A percentile compares a stretch with the other conserved stretches of the same genome.
Evolutionary conservation across 1,140 invertebrate species (phyloP).

Genomic region (Drosophila trapezifrons): DNA sequence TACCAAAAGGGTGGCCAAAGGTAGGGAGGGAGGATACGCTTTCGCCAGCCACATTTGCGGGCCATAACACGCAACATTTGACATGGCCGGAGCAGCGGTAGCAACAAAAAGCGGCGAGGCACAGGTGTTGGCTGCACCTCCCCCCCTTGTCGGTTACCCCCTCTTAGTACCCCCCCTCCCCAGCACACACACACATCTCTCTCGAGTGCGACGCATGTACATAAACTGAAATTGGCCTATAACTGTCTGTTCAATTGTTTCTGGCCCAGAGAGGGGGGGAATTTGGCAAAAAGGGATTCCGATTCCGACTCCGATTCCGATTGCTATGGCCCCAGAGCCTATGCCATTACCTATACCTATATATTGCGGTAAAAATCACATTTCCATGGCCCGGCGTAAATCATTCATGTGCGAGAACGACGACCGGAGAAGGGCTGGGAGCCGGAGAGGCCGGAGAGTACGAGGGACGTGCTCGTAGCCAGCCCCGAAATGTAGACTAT

Average conservation of each 20-base stretch:
- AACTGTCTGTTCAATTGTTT: conserved; percentile 82
- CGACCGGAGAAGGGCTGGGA: background rate
- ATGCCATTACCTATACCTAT: conserved; percentile 54
- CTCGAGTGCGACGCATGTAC: conserved; percentile 73
- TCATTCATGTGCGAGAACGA: conserved; percentile 69
- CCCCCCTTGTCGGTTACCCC: conserved; percentile 1
- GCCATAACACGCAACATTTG: conserved; percentile 80
- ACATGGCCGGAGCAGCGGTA: conserved; percentile 50
- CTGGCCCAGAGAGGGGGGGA: conserved; percentile 39
- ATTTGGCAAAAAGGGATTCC: conserved; percentile 16
- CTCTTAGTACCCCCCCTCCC: background rate
- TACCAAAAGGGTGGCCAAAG: conserved; percentile 14
- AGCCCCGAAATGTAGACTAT: conserved; percentile 74
- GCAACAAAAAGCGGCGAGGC: conserved; percentile 36
- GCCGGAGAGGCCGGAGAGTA: background rate
- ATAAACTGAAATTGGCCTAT: conserved; percentile 81
- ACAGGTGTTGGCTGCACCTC: conserved; percentile 60
- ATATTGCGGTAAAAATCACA: conserved; percentile 83
- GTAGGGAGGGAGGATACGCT: conserved; percentile 58
- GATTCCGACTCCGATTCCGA: conserved; percentile 1
- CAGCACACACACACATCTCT: conserved; percentile 59
- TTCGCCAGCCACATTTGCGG: conserved; percentile 79
- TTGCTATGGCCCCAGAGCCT: conserved; percentile 12
- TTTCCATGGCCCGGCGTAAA: conserved; percentile 71
- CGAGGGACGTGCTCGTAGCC: conserved; percentile 1